phyloP scores from a whole-genome alignment of 1,140 invertebrate genomes.

The Euwallacea similis region DNA sequence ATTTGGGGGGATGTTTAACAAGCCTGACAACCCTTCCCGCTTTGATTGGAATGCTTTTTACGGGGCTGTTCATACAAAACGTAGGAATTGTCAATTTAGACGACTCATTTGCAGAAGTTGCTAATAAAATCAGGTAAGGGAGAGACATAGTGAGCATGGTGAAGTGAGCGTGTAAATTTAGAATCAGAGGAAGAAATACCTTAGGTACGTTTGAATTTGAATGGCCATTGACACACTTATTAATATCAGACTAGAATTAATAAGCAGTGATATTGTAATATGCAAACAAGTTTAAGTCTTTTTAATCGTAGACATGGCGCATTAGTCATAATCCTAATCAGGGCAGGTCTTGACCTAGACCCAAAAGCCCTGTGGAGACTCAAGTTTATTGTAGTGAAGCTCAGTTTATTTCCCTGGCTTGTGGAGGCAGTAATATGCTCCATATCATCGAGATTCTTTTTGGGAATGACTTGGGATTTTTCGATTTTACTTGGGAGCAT shows the following conservation, averaged over 20 bases:
- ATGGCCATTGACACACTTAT: too few relatives aligned
- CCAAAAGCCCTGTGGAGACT: constrained; percentile 79
- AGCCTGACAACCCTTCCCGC: constrained; percentile 78
- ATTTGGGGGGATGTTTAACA: constrained; percentile 79
- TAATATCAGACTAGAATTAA: too few relatives aligned
- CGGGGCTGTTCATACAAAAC: constrained; percentile 79
- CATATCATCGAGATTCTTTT: constrained; percentile 70
- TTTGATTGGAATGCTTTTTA: constrained; percentile 83
- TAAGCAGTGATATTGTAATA: too few relatives aligned
- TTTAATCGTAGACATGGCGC: constrained; percentile 74
- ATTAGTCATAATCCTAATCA: constrained; percentile 86
- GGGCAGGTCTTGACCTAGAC: constrained; percentile 92
- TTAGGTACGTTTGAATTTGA: too few relatives aligned
- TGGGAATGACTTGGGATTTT: constrained; percentile 81
- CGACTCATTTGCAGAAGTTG: constrained; percentile 62
- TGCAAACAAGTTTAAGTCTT: too few relatives aligned
- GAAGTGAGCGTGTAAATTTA: too few relatives aligned
- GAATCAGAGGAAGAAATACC: too few relatives aligned
- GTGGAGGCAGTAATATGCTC: constrained; percentile 74
- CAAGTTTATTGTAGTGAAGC: constrained; percentile 74
- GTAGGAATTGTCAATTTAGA: constrained; percentile 71
- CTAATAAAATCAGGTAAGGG: constrained; percentile 67
- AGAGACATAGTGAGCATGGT: too few relatives aligned
- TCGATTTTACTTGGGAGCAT: constrained; percentile 79
- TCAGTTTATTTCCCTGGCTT: constrained; percentile 86